A percentile compares a stretch with the other conserved stretches of the same genome.
Evolutionary conservation across 2,113 vertebrate genomes (phyloP).

Genomic region (Rousettus leschenaultii): DNA sequence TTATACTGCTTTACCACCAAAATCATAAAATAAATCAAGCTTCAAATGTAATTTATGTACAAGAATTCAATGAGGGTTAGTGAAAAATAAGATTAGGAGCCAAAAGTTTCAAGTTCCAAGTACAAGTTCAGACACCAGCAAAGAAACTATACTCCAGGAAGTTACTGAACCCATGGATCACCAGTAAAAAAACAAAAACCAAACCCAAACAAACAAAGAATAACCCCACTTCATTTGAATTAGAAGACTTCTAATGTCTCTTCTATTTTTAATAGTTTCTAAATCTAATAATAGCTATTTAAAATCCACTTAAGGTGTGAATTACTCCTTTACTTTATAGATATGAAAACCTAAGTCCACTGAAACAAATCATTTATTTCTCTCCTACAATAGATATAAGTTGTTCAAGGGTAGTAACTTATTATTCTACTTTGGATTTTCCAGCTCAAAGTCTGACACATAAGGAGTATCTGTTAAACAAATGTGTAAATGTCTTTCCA

Average conservation of each 20-base stretch:
- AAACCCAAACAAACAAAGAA: not conserved
- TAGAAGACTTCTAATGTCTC: not conserved
- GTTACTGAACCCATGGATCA: not conserved
- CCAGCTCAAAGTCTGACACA: not conserved
- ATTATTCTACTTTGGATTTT: constrained; percentile 3
- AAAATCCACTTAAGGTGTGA: not conserved
- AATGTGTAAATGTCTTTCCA: not conserved
- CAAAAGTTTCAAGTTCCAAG: not conserved
- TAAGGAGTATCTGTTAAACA: not conserved
- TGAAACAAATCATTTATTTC: constrained; percentile 2
- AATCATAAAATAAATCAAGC: constrained; percentile 1
- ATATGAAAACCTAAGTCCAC: not conserved
- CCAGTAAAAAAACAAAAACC: not conserved
- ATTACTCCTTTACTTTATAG: constrained; percentile 31
- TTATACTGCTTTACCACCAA: not conserved
- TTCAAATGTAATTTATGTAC: constrained; percentile 4
- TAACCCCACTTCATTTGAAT: not conserved
- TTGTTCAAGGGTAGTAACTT: not conserved
- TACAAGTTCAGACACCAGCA: not conserved
- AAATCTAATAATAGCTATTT: not conserved
- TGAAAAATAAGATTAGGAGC: constrained; percentile 8
- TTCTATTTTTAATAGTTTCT: not conserved
- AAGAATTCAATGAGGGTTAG: constrained; percentile 3
- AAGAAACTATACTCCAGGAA: not conserved
- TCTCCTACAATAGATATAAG: not conserved